Evolutionary conservation across 1,140 invertebrate species (phyloP).

Genomic region (Ylistrum balloti): DNA sequence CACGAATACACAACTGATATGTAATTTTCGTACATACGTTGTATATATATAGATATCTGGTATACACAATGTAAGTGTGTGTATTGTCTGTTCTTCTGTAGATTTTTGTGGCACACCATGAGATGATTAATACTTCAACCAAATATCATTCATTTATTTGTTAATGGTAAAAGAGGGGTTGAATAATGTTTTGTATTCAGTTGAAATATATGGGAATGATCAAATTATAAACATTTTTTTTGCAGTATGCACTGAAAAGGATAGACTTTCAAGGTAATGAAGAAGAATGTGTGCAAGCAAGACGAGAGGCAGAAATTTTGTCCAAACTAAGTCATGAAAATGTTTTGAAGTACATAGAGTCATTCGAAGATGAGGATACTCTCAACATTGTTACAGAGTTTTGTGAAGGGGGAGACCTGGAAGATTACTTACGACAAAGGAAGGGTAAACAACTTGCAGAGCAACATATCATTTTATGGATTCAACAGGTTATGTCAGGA

Average conservation of each 20-base stretch:
- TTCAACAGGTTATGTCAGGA: conserved; percentile 66
- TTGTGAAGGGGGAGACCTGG: conserved; percentile 70
- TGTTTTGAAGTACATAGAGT: conserved; percentile 71
- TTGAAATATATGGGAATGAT: too few relatives aligned
- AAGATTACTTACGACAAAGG: conserved; percentile 63
- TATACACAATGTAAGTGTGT: too few relatives aligned
- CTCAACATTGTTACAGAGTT: conserved; percentile 72
- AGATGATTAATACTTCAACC: too few relatives aligned
- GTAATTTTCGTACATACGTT: too few relatives aligned
- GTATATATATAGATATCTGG: too few relatives aligned
- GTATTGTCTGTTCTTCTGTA: too few relatives aligned
- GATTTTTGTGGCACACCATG: too few relatives aligned
- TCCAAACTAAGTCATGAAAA: conserved; percentile 62
- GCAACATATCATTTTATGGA: conserved; percentile 66
- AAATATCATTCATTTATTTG: too few relatives aligned
- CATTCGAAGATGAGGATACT: conserved; percentile 67
- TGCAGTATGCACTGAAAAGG: conserved; percentile 73
- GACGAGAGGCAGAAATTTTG: conserved; percentile 66
- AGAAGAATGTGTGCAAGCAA: conserved; percentile 63
- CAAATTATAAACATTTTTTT: conserved; percentile 25
- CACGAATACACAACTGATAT: too few relatives aligned
- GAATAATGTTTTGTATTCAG: too few relatives aligned
- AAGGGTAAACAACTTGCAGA: conserved; percentile 60
- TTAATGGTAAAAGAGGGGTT: too few relatives aligned
- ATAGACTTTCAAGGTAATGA: conserved; percentile 68